Conservation (phyloP, 1,140 invertebrate genomes). For the Neoseiulus cucumeris region DNA sequence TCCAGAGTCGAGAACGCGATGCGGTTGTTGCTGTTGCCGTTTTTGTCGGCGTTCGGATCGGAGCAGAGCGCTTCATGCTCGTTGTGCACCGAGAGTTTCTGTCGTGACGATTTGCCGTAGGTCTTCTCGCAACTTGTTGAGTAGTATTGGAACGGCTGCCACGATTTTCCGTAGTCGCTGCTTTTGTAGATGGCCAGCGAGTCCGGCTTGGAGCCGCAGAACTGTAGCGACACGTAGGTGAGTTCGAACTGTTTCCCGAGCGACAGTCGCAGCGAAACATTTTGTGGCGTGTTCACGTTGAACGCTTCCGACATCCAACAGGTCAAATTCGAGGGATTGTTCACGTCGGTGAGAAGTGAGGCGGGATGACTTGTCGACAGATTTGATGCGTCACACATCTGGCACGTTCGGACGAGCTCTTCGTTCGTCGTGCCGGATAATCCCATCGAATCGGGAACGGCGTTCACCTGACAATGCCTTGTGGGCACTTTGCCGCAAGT, state of each 20-base stretch:
- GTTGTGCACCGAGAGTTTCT: conserved; percentile 21
- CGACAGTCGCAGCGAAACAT: conserved; percentile 28
- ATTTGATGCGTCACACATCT: conserved; percentile 51
- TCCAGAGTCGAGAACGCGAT: conserved; percentile 38
- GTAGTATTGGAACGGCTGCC: conserved; percentile 33
- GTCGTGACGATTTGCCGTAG: conserved; percentile 22
- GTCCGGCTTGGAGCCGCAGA: conserved; percentile 34
- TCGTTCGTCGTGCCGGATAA: conserved; percentile 20
- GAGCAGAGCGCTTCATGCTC: conserved; percentile 31
- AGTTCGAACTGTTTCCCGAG: conserved; percentile 38
- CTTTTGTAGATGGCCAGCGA: conserved; percentile 37
- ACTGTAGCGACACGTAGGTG: conserved; percentile 37
- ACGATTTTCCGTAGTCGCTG: conserved; percentile 30
- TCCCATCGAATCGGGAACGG: conserved; percentile 18
- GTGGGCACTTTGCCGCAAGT: conserved; percentile 39
- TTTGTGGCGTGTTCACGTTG: conserved; percentile 17
- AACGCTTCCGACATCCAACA: conserved; percentile 36
- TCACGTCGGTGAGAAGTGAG: conserved; percentile 34
- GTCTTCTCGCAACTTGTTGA: conserved; percentile 27
- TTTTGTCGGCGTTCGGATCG: conserved; percentile 27
- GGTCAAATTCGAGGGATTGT: conserved; percentile 35
- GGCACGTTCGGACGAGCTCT: conserved; percentile 41
- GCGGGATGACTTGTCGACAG: conserved; percentile 30
- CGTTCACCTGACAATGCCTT: conserved; percentile 26
- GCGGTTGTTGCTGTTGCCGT: conserved; percentile 19